Conservation (phyloP, 2,797 vertebrate species). For the Spinibarbus caldwelli region DNA sequence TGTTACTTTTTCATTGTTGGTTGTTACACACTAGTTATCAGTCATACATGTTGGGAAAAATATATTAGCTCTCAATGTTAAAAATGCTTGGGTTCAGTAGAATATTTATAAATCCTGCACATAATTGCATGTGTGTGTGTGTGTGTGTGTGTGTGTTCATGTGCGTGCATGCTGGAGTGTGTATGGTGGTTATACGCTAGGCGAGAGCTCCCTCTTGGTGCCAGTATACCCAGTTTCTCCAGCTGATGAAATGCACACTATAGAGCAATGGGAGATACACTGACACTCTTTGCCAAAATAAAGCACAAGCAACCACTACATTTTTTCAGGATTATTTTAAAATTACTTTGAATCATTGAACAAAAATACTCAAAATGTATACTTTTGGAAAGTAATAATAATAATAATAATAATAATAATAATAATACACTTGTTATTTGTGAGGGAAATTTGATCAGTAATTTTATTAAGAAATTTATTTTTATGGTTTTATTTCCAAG, state of each 20-base stretch:
- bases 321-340: neutral
- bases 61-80: neutral
- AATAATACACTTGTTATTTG: neutral
- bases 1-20: slow-evolving; percentile 26
- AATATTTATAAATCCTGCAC: slow-evolving; percentile 18
- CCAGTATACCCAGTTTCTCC: slow-evolving; percentile 69
- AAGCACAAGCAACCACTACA: neutral
- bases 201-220: slow-evolving; percentile 84
- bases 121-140: slow-evolving; percentile 19
- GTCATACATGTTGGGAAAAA: slow-evolving; percentile 5
- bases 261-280: neutral
- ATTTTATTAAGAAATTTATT: neutral
- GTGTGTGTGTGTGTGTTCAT: neutral
- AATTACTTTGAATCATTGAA: neutral
- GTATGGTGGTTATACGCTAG: slow-evolving; percentile 69
- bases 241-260: neutral
- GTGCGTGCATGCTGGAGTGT: neutral
- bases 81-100: neutral
- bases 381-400: neutral
- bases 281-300: neutral
- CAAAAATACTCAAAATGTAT: neutral
- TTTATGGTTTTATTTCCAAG: neutral
- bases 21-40: slow-evolving; percentile 22
- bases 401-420: too few relatives aligned
- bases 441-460: too few relatives aligned